Evolutionary conservation across 2,113 vertebrate genomes (phyloP), one percentile per base, ranked within the genome.

Genomic region (Trogon melanurus): DNA sequence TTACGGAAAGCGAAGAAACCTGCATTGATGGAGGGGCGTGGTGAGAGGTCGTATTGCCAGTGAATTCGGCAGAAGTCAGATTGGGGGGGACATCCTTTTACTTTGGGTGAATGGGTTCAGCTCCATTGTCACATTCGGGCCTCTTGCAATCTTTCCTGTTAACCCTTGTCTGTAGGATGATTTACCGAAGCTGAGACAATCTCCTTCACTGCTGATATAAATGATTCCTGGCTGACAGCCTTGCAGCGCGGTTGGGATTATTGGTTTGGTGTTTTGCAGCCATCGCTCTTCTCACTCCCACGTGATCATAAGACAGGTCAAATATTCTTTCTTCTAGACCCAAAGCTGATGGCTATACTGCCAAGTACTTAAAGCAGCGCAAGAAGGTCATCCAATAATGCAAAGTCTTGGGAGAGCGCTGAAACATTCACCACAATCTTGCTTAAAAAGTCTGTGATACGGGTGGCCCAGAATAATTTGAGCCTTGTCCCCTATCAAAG

Each of bases 11-110:
- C 58, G 80, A 79, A 83, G 47, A 41, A 41, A 41, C 41, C 41
- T 41, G 41, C 45, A 56, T 44, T 92, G 72, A 36, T 83, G 47
- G n/a, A 91, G 27, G 11, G 65, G 32, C 45, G 36, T 27, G 32
- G 38, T 48, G 73, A 73, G 75, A 85, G 51, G 69, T 84, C 69
- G 41, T 2, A 92, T 89, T 94, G 64, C 83, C 60, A 50, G 20
- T 80, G 67, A 85, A 58, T 85, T 72, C 48, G 62, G 1, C 74
- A 19, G 27, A 86, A 66, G 11, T 66, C 41, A 45, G 21, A 1
- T 19, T 45, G 4, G 0, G 3, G 11, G 3, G 4, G 27, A n/a
- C 13, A 22, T n/a, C 8, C 47, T 45, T 71, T 54, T 23, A 3
- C 32, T 74, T 45, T 66, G 34, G 71, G 53, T 16, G 20, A 34